Evolutionary conservation across 2,888 invertebrate genomes (phyloP).

Genomic region (Taenaris catops): DNA sequence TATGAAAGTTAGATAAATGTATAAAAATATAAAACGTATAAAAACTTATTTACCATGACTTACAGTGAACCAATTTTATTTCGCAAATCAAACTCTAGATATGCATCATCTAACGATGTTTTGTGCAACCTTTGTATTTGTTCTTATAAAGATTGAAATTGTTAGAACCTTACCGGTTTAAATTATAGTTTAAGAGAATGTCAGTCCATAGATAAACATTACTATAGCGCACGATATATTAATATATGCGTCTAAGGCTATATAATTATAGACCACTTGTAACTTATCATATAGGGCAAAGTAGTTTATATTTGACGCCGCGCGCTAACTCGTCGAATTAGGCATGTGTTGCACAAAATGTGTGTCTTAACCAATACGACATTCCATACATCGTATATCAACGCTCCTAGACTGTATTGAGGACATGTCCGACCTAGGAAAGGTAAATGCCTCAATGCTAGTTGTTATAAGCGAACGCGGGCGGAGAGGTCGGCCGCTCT

Average conservation of each 20-base stretch:
- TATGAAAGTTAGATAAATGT: too few relatives aligned
- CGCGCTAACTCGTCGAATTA: conserved; percentile 33
- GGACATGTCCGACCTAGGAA: conserved; percentile 74
- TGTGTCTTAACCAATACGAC: conserved; percentile 56
- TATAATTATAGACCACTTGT: conserved; percentile 14
- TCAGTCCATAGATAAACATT: conserved; percentile 9
- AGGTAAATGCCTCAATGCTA: conserved; percentile 75
- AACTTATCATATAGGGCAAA: conserved; percentile 33
- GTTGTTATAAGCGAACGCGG: conserved; percentile 42
- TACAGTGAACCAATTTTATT: too few relatives aligned
- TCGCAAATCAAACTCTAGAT: too few relatives aligned
- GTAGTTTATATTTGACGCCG: conserved; percentile 36
- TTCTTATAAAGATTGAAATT: too few relatives aligned
- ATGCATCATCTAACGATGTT: too few relatives aligned
- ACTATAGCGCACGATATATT: conserved; percentile 3
- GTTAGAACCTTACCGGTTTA: conserved; percentile 5
- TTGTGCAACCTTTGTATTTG: too few relatives aligned
- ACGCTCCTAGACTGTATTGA: conserved; percentile 65
- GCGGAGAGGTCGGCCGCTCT: conserved; percentile 69
- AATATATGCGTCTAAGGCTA: conserved; percentile 10
- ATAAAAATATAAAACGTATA: too few relatives aligned
- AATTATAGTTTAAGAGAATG: conserved; percentile 8
- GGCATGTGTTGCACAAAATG: conserved; percentile 62
- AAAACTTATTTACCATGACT: too few relatives aligned
- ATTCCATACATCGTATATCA: conserved; percentile 70